Percentiles rank a stretch among this genome's conserved stretches.
Conservation (phyloP, 2,113 vertebrate genomes). For the Dicaeum eximium region DNA sequence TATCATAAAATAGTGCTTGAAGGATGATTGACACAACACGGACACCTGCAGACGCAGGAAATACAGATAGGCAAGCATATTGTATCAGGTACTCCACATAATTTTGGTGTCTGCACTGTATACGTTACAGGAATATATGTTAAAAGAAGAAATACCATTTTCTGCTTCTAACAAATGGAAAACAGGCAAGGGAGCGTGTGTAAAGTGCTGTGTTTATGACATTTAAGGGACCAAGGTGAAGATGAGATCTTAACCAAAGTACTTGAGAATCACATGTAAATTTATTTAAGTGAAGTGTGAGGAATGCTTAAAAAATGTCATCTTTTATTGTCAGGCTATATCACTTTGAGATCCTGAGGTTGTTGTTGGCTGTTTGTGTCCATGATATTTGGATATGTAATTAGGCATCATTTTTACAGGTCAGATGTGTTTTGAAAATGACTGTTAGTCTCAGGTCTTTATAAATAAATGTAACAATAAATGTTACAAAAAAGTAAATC, state of each 20-base stretch:
- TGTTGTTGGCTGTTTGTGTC: conserved; percentile 70
- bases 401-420: conserved; percentile 71
- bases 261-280: background rate
- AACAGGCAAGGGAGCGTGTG: background rate
- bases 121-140: background rate
- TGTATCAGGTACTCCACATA: background rate
- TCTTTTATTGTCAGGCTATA: conserved; percentile 50
- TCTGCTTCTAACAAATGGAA: background rate
- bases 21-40: background rate
- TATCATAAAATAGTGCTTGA: background rate
- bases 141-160: background rate
- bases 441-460: conserved; percentile 8
- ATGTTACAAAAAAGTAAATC: background rate
- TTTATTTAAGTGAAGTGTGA: conserved; percentile 18
- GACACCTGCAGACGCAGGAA: conserved; percentile 36
- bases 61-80: background rate
- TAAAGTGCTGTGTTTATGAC: background rate
- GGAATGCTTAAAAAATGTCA: conserved; percentile 36
- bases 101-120: background rate
- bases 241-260: background rate
- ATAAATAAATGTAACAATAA: background rate
- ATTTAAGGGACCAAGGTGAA: background rate
- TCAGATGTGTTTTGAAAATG: conserved; percentile 65
- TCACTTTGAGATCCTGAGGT: conserved; percentile 40
- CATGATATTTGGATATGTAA: conserved; percentile 71